Evolutionary conservation across 1,140 invertebrate genomes (phyloP).

Genomic region (Anadara kagoshimensis): DNA sequence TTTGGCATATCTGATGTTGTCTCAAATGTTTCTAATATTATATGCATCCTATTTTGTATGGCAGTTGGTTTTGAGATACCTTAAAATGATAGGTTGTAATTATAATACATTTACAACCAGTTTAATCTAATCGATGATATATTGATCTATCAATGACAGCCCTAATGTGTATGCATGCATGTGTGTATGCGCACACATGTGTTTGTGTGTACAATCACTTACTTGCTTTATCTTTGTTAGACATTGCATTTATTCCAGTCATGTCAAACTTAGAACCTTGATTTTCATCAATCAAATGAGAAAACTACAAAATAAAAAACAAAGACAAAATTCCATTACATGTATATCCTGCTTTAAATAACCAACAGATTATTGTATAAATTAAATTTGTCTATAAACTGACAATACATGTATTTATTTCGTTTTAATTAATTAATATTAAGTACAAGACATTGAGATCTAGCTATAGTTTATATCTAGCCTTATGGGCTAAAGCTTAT

Average conservation of each 20-base stretch:
- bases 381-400: not conserved
- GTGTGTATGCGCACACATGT: not conserved
- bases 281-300: slow-evolving; percentile 67
- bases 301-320: slow-evolving; percentile 59
- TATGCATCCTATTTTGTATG: no score
- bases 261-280: slow-evolving; percentile 46
- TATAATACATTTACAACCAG: no score
- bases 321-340: not conserved
- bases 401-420: not conserved
- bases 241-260: slow-evolving; percentile 56
- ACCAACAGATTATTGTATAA: not conserved
- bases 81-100: no score
- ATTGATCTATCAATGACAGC: no score
- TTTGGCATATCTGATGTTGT: no score
- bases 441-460: not conserved
- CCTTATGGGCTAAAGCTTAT: no score
- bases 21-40: no score
- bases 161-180: not conserved
- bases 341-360: not conserved
- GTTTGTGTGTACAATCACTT: slow-evolving; percentile 24
- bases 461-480: not conserved
- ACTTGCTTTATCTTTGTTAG: slow-evolving; percentile 67
- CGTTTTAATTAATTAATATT: not conserved
- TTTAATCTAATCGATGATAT: no score
- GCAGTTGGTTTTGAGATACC: no score